Evolutionary conservation across 2,888 invertebrate species (phyloP), one percentile per base, ranked within the genome.

Genomic region (Smittia aterrima): DNA sequence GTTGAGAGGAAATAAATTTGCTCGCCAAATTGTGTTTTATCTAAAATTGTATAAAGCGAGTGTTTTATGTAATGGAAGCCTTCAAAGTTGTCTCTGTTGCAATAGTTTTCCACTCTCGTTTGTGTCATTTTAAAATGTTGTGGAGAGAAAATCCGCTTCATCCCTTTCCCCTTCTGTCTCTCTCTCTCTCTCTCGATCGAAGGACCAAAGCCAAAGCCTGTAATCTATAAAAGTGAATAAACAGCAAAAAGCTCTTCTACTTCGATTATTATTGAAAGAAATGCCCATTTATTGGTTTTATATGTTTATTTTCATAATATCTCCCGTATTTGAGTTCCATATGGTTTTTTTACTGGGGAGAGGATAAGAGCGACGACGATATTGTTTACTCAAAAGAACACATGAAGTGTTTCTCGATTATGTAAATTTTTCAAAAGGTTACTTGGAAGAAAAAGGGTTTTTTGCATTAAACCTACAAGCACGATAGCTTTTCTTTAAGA

Each of bases 341-440:
- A 58, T 58, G 16, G 20, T 58, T 58, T 58, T 4, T 2, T 20
- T 1, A 22, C 16, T 27, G 18, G 32, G 16, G 18, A 22, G 70
- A 53, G 68, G 41, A 38, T 68, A 68, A 47, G 20, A 32, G 32
- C 41, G 66, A 66, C 40, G 40, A 68, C 22, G 68, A 68, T 68
- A 41, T 47, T 68, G 68, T 68, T 68, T 68, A 68, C 68, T 68
- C 54, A 70, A 68, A 54, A 70, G 70, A 70, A 70, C 54, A 70
- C 70, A 70, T 70, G 25, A 54, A 70, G 70, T 54, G 53, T 70
- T 70, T 54, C 70, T 54, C 70, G 70, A 70, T 70, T 70, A 70
- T 70, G 70, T 70, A 70, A 70, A 70, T 70, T 70, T 70, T 70
- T 70, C 54, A 70, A 70, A 70, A 70, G 70, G 54, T 70, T 70